Evolutionary conservation across 2,113 vertebrate species (phyloP), one percentile per base, ranked within the genome.

Genomic region (Leptobrachium leishanense): DNA sequence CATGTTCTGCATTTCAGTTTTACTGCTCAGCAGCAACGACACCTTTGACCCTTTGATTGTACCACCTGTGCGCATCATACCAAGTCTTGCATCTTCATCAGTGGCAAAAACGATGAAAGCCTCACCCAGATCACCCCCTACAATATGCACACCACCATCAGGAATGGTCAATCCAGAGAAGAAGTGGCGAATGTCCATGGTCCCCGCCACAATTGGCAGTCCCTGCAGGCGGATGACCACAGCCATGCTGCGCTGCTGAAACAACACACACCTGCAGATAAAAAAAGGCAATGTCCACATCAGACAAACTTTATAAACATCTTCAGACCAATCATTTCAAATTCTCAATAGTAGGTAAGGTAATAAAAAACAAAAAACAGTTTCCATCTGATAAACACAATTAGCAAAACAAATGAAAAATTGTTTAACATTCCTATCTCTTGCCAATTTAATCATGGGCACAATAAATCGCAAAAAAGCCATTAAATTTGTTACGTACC

Each of bases 171-270:
- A 95, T 94, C 98, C 98, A 93, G 97, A 99, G 98, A 99, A 99
- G 98, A 99, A 99, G 95, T 99, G 97, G 85, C 97, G 95, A 95
- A 99, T 99, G 95, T 99, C 98, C 98, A 99, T 99, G 93, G 98
- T 99, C 92, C 98, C 98, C 84, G 97, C 98, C 95, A 99, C 96
- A 94, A 99, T 99, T 90, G 98, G 97, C 94, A 99, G 96, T 93
- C 98, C 97, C 92, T 99, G 98, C 92, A 99, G 96, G 90, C 97
- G 96, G 96, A 99, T 99, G 95, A 99, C 98, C 95, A 99, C 98
- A 89, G 98, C 98, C 98, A 99, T 99, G 95, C 93, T 97, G 96
- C 95, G 94, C 94, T 94, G 96, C 94, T 94, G 96, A 93, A 95
- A 95, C 90, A 94, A 97, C 94, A 95, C 89, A 95, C 95, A 99